phyloP scores from a whole-genome alignment of 2,113 vertebrate species.

The Tautogolabrus adspersus region DNA sequence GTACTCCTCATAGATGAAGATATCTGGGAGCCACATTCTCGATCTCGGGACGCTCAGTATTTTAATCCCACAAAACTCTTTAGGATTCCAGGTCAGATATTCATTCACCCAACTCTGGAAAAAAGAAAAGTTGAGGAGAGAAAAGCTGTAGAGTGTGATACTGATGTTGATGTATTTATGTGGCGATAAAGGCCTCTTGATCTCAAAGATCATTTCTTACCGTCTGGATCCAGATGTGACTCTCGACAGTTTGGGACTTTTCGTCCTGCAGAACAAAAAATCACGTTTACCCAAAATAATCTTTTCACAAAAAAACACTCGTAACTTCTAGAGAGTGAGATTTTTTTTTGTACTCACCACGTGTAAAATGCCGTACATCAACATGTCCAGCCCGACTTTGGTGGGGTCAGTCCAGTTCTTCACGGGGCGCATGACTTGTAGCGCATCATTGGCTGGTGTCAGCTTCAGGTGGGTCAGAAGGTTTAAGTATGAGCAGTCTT shows the following conservation, averaged over 20 bases:
- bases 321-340: not conserved
- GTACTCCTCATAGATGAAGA: slow-evolving; percentile 66
- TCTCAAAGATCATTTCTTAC: slow-evolving; percentile 43
- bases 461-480: slow-evolving; percentile 79
- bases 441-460: slow-evolving; percentile 47
- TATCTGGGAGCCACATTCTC: slow-evolving; percentile 72
- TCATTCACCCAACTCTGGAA: slow-evolving; percentile 72
- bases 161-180: too few species aligned
- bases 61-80: slow-evolving; percentile 70
- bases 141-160: not conserved
- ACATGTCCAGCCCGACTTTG: slow-evolving; percentile 64
- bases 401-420: slow-evolving; percentile 57
- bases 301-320: not conserved
- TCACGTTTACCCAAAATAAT: not conserved
- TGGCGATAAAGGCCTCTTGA: too few species aligned
- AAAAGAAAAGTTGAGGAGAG: not conserved
- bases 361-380: slow-evolving; percentile 76
- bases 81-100: slow-evolving; percentile 63
- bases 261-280: slow-evolving; percentile 62
- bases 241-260: slow-evolving; percentile 65
- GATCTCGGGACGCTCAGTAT: slow-evolving; percentile 39
- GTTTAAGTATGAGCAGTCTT: slow-evolving; percentile 80
- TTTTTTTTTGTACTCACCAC: slow-evolving; percentile 63
- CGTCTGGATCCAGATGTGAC: slow-evolving; percentile 38
- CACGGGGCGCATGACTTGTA: slow-evolving; percentile 77